Conservation (phyloP, 2,888 invertebrate species). For the Nezara viridula region DNA sequence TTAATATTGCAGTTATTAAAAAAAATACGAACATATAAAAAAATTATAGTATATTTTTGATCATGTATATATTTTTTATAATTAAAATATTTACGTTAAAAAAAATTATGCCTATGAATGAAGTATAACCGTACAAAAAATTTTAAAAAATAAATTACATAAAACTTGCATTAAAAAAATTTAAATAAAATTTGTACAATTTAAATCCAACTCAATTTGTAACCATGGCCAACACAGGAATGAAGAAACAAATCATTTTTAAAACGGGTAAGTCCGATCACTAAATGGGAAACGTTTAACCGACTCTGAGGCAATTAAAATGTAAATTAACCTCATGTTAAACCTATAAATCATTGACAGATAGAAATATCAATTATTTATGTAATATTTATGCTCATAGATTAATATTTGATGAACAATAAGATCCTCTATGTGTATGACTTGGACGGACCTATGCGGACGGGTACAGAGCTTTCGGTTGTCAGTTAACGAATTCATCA, state of each 20-base stretch:
- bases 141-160: too few relatives aligned
- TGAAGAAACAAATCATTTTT: slow-evolving; percentile 10
- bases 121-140: too few relatives aligned
- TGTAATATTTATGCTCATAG: slow-evolving; percentile 49
- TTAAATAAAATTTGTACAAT: too few relatives aligned
- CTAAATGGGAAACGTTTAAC: slow-evolving; percentile 51
- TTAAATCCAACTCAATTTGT: too few relatives aligned
- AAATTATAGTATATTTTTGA: too few relatives aligned
- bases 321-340: slow-evolving; percentile 53
- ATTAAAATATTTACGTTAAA: too few relatives aligned
- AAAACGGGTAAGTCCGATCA: slow-evolving; percentile 25
- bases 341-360: slow-evolving; percentile 42
- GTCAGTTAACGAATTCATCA: slow-evolving; percentile 37
- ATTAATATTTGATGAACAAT: not conserved
- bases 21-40: too few relatives aligned
- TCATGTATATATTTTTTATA: too few relatives aligned
- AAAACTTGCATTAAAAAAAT: too few relatives aligned
- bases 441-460: not conserved
- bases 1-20: too few relatives aligned
- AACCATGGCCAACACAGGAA: not conserved
- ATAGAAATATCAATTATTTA: slow-evolving; percentile 49
- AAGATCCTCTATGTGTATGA: too few relatives aligned
- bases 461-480: not conserved
- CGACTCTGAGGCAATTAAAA: slow-evolving; percentile 56
- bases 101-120: too few relatives aligned